Evolutionary conservation across 2,888 invertebrate species (phyloP), one percentile per base, ranked within the genome.

Genomic region (Scaptomyza caliginosa): DNA sequence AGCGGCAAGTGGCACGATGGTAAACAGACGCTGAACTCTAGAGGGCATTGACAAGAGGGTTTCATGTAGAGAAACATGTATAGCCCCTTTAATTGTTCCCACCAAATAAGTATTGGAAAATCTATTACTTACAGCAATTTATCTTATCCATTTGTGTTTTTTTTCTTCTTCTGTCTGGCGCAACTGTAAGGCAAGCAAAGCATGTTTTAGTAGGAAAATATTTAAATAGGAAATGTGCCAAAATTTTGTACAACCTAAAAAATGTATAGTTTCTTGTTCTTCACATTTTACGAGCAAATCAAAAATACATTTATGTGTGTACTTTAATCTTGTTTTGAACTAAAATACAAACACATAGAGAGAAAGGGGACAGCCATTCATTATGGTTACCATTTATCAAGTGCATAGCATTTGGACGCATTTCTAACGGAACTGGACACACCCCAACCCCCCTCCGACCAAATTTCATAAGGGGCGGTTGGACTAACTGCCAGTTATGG

Each of bases 381-480:
- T 72, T 72, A 72, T 45, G 55, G n/a, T 51, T 26, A 55, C 71
- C 71, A 72, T 72, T 72, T 72, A 72, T 72, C 71, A 72, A 74
- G 64, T 58, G 56, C 58, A 69, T 48, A 50, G 45, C 52, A 68
- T 55, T 55, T 50, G 36, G 52, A 30, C 68, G 67, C 67, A 42
- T 32, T 42, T 50, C 57, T 17, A 48, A 65, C 57, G 48, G 28
- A 65, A 65, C 52, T 71, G 30, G 36, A n/a, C 43, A 17, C 4
- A 30, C 46, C 46, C 40, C 13, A 4, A 7, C 8, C 32, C 21
- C 24, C 10, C 23, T 38, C n/a, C n/a, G n/a, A n/a, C n/a, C n/a
- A n/a, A n/a, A n/a, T n/a, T 36, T 16, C 4, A 30, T n/a, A 30
- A 17, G 16, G 16, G 17, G 24, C n/a, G 11, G n/a, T 5, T 21